phyloP scores from a whole-genome alignment of 2,888 invertebrate genomes.

The Catonia carolina region DNA sequence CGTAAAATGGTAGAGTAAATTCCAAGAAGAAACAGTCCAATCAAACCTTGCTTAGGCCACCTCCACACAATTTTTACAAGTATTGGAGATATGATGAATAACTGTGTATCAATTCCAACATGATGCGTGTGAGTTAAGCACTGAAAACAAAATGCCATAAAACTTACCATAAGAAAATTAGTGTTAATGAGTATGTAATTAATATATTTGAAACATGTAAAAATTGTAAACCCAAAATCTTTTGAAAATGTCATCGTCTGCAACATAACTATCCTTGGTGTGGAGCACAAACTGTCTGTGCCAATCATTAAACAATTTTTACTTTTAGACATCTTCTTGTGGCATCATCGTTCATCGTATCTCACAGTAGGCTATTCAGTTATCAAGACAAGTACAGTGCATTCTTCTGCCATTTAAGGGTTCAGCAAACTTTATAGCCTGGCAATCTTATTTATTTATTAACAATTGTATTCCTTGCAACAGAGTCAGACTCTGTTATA shows the following conservation, averaged over 20 bases:
- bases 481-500: too few relatives aligned
- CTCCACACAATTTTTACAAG: constrained; percentile 54
- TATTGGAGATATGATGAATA: constrained; percentile 56
- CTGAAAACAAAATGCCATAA: constrained; percentile 45
- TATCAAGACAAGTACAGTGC: too few relatives aligned
- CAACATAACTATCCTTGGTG: background rate
- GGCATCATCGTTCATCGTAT: too few relatives aligned
- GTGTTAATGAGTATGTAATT: background rate
- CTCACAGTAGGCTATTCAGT: too few relatives aligned
- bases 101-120: constrained; percentile 61
- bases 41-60: constrained; percentile 50
- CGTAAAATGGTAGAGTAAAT: constrained; percentile 53
- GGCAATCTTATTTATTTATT: too few relatives aligned
- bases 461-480: too few relatives aligned
- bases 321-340: too few relatives aligned
- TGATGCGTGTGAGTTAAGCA: constrained; percentile 67
- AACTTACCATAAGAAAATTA: constrained; percentile 1
- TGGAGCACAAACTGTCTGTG: too few relatives aligned
- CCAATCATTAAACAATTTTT: too few relatives aligned
- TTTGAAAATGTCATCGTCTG: background rate
- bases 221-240: too few relatives aligned
- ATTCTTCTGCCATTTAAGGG: too few relatives aligned
- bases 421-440: too few relatives aligned
- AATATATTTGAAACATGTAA: background rate
- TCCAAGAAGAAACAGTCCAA: constrained; percentile 46